These are phyloP conservation scores for Brachionus koreanus DNA, from an alignment of 1,140 invertebrate species.

Conservation along the genomic window DNA sequence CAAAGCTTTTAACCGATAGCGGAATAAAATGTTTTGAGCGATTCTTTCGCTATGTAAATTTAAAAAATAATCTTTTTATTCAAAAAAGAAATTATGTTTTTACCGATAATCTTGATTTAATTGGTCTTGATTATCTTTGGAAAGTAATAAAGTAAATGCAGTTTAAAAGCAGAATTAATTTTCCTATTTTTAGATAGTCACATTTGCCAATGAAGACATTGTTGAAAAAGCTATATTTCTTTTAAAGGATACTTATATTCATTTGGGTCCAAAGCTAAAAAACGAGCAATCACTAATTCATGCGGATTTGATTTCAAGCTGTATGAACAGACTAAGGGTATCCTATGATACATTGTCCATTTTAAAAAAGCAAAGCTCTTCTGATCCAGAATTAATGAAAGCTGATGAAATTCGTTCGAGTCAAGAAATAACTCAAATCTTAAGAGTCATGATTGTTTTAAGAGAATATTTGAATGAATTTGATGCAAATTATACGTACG, in stretches of 20 bases:
- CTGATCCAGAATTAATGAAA: background rate
- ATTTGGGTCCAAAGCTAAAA: slow-evolving; percentile 78
- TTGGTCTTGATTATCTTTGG: slow-evolving; percentile 94
- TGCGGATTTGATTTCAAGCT: slow-evolving; percentile 83
- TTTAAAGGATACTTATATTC: slow-evolving; percentile 86
- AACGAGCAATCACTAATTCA: slow-evolving; percentile 72
- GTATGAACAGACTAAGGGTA: slow-evolving; percentile 76
- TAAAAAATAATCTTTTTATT: slow-evolving; percentile 86
- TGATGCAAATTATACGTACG: slow-evolving; percentile 82
- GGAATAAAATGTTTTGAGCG: slow-evolving; percentile 89
- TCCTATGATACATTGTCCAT: slow-evolving; percentile 66
- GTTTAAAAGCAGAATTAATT: slow-evolving; percentile 10
- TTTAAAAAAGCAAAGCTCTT: slow-evolving; percentile 46
- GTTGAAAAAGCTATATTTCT: slow-evolving; percentile 83
- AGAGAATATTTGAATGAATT: slow-evolving; percentile 93
- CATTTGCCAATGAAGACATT: slow-evolving; percentile 82
- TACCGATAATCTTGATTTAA: slow-evolving; percentile 71
- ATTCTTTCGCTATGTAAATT: slow-evolving; percentile 95
- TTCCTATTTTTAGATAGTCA: slow-evolving; percentile 66
- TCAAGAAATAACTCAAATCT: slow-evolving; percentile 66
- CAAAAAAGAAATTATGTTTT: slow-evolving; percentile 74
- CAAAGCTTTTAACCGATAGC: slow-evolving; percentile 82
- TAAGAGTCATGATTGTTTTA: slow-evolving; percentile 86
- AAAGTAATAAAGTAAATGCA: slow-evolving; percentile 63
- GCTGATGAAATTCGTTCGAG: slow-evolving; percentile 22